phyloP scores from a whole-genome alignment of 2,797 vertebrate genomes.

The Myripristis murdjan region DNA sequence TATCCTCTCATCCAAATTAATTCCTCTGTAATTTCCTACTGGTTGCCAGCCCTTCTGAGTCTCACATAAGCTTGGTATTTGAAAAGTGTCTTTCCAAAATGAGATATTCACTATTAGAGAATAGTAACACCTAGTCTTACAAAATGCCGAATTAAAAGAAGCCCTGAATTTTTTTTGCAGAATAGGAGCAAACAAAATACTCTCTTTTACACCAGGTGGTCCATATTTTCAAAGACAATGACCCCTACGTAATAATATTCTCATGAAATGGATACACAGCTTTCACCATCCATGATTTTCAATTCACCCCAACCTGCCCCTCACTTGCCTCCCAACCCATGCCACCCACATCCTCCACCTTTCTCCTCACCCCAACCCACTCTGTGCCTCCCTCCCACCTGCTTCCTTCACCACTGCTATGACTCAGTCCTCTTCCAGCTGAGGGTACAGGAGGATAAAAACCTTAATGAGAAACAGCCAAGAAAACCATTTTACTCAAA shows the following conservation, averaged over 20 bases:
- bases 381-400: slow-evolving; percentile 67
- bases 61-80: slow-evolving; percentile 7
- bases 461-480: slow-evolving; percentile 65
- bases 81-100: slow-evolving; percentile 10
- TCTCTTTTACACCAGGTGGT: not conserved
- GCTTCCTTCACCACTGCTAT: slow-evolving; percentile 69
- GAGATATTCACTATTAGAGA: slow-evolving; percentile 3
- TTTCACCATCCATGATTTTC: slow-evolving; percentile 63
- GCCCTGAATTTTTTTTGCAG: slow-evolving; percentile 13
- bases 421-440: slow-evolving; percentile 76
- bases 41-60: slow-evolving; percentile 17
- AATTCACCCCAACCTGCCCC: slow-evolving; percentile 51
- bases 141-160: slow-evolving; percentile 14
- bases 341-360: slow-evolving; percentile 49
- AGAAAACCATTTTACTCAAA: slow-evolving; percentile 60
- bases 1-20: slow-evolving; percentile 36
- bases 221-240: not conserved
- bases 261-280: slow-evolving; percentile 36
- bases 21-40: slow-evolving; percentile 27
- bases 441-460: slow-evolving; percentile 67
- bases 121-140: slow-evolving; percentile 4
- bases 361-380: slow-evolving; percentile 36
- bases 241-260: slow-evolving; percentile 25
- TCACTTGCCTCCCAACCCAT: slow-evolving; percentile 21
- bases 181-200: slow-evolving; percentile 12